Evolutionary conservation across 1,140 invertebrate genomes (phyloP), one percentile per base, ranked within the genome.

Genomic region (Drosophila sechellia): DNA sequence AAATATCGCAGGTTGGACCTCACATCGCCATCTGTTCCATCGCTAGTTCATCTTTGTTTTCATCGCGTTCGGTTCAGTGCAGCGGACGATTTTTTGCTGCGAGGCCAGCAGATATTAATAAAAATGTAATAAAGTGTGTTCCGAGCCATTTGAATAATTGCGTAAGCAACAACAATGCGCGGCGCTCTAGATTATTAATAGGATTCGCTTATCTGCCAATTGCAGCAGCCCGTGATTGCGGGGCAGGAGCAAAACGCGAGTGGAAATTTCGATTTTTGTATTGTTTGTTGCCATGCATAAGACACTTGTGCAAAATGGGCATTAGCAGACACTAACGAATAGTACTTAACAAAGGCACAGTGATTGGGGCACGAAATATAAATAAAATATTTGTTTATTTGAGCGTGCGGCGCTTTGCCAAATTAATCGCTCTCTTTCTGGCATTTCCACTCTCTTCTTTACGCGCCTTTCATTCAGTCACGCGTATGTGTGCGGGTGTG

Each of bases 201-300:
- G 25, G 12, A 10, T 5, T 39, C 10, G 12, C 17, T 69, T 69
- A 70, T 69, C 66, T 37, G 35, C 42, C 12, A 43, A n/a, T 15
- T 50, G 25, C 45, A 17, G 31, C 31, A 40, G 35, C 43, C 42
- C 37, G 35, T 40, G 58, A 35, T 70, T 64, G 42, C 17, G 5
- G 8, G 22, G 48, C 61, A 48, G 61, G 11, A 45, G 3, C 31
- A 11, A 43, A 54, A 39, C 81, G 81, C 64, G 53, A 79, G 83
- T 85, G 83, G 78, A 87, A 85, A 75, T 78, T 86, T 81, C 83
- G 81, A 85, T 85, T 86, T 81, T 81, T 77, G 73, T 65, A 54
- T 56, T 76, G 75, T 61, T 58, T 50, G 52, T 63, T 53, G 54
- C 53, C 31, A 17, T 60, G 50, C 46, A 25, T 12, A 2, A 15